A percentile compares a stretch with the other conserved stretches of the same genome.
These are phyloP conservation scores for Galeopterus variegatus DNA, from an alignment of 2,113 vertebrate species.

Conservation along the genomic window DNA sequence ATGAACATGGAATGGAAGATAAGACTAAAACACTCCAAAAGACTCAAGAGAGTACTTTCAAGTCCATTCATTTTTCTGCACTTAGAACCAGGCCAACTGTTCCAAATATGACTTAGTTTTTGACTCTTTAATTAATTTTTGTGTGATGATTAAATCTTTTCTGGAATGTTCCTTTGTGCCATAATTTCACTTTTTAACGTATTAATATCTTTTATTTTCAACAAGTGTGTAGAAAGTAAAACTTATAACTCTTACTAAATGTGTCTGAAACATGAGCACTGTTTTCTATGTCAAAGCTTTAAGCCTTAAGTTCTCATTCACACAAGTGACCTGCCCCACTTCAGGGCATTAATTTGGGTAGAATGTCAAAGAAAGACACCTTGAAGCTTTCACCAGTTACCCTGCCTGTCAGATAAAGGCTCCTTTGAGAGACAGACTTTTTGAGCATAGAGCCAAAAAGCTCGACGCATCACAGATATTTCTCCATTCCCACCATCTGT, in stretches of 20 bases:
- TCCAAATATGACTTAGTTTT: neutral
- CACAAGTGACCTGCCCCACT: neutral
- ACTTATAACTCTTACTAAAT: neutral
- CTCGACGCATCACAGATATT: conserved; percentile 33
- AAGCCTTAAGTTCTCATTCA: neutral
- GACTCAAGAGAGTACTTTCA: neutral
- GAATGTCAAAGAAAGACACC: conserved; percentile 50
- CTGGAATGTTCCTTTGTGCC: neutral
- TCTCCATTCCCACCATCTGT: conserved; percentile 23
- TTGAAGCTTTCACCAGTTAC: conserved; percentile 46
- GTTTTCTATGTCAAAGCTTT: neutral
- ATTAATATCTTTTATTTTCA: neutral
- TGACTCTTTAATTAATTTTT: neutral
- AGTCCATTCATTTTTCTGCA: neutral
- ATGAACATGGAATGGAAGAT: neutral
- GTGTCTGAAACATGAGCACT: neutral
- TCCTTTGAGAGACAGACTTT: conserved; percentile 61
- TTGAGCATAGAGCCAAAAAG: conserved; percentile 49
- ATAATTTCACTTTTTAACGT: neutral
- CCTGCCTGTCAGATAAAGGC: conserved; percentile 39
- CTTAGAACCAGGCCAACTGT: neutral
- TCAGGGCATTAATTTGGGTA: conserved; percentile 42
- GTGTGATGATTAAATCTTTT: neutral
- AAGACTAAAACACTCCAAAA: neutral
- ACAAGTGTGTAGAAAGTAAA: conserved; percentile 2